These are phyloP conservation scores for Thunnus maccoyii DNA, from an alignment of 2,113 vertebrate genomes.

Conservation along the genomic window DNA sequence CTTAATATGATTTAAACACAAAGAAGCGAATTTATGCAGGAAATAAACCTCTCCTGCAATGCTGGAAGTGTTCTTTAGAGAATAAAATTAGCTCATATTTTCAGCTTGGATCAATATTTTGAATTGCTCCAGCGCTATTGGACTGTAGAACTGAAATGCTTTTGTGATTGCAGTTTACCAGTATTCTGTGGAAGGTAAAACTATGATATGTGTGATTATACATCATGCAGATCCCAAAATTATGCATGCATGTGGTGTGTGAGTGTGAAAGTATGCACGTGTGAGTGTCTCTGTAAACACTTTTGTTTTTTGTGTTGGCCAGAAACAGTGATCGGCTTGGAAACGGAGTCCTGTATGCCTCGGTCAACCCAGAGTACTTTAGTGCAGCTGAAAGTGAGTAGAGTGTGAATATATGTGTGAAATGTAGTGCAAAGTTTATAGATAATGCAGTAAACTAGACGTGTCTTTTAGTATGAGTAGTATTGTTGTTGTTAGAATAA, in stretches of 20 bases:
- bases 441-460: too few species aligned
- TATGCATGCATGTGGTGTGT: not conserved
- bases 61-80: not conserved
- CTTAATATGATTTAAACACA: not conserved
- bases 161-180: constrained; percentile 4
- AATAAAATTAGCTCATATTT: not conserved
- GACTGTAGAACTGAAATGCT: not conserved
- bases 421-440: not conserved
- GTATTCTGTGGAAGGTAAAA: not conserved
- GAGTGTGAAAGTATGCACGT: not conserved
- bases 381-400: constrained; percentile 96
- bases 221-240: constrained; percentile 4
- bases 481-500: not conserved
- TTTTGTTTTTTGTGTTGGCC: constrained; percentile 47
- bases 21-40: not conserved
- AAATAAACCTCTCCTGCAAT: not conserved
- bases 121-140: not conserved
- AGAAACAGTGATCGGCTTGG: constrained; percentile 94
- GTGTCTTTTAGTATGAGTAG: too few species aligned
- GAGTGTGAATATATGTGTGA: not conserved
- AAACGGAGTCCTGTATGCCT: constrained; percentile 96
- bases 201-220: constrained; percentile 2
- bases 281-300: constrained; percentile 19
- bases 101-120: not conserved
- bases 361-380: constrained; percentile 98